Conservation (phyloP, 2,888 invertebrate species). For the Cataglyphis rosenhaueri region DNA sequence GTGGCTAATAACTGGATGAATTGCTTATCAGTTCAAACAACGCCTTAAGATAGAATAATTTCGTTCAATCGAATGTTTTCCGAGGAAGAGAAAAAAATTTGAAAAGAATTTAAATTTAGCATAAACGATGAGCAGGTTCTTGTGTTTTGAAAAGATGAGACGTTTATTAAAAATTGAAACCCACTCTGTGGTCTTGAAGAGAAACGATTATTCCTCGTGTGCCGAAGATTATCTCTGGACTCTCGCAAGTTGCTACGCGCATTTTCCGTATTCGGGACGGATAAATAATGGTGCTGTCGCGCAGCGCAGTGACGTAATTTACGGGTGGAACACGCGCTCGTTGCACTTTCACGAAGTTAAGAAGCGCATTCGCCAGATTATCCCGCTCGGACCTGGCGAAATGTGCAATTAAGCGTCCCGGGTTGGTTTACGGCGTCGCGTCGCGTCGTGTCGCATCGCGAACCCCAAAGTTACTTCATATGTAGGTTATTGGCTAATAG, state of each 20-base stretch:
- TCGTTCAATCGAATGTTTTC: background rate
- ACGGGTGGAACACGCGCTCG: constrained; percentile 14
- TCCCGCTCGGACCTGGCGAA: constrained; percentile 35
- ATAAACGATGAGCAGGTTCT: background rate
- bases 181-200: background rate
- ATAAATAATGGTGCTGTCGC: constrained; percentile 42
- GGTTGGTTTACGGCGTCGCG: constrained; percentile 64
- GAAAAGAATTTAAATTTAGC: background rate
- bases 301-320: constrained; percentile 43
- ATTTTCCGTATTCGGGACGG: constrained; percentile 41
- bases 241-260: constrained; percentile 24
- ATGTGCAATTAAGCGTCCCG: constrained; percentile 64
- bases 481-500: constrained; percentile 76
- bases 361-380: constrained; percentile 57
- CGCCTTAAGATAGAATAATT: background rate
- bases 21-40: background rate
- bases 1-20: background rate
- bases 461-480: constrained; percentile 70
- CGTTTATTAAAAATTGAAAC: constrained; percentile 21
- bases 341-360: constrained; percentile 54
- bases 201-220: constrained; percentile 12
- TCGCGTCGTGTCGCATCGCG: constrained; percentile 20
- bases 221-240: constrained; percentile 38
- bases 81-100: background rate
- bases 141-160: background rate